These are phyloP conservation scores for Peromyscus maniculatus DNA, from an alignment of 2,113 vertebrate species.

Conservation along the genomic window DNA sequence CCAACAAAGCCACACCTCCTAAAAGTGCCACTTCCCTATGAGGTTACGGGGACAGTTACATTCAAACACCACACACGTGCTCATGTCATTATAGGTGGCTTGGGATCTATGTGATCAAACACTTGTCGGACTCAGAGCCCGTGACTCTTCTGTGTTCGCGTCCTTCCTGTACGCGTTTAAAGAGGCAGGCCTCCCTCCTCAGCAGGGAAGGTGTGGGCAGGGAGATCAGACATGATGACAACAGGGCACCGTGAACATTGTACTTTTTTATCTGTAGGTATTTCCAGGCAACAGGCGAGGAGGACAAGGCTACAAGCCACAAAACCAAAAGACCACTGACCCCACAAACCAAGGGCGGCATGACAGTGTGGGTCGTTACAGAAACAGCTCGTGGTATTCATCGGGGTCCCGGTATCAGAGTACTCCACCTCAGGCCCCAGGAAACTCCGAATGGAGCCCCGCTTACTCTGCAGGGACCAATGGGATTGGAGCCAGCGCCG, in stretches of 20 bases:
- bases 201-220: not conserved
- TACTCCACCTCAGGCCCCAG: conserved; percentile 45
- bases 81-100: conserved; percentile 2
- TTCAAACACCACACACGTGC: not conserved
- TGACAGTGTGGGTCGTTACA: conserved; percentile 82
- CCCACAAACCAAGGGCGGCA: conserved; percentile 82
- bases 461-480: conserved; percentile 70
- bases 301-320: conserved; percentile 87
- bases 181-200: conserved; percentile 26
- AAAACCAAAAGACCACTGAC: conserved; percentile 88
- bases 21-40: not conserved
- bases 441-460: conserved; percentile 70
- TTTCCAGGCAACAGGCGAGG: conserved; percentile 89
- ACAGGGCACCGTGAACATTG: conserved; percentile 16
- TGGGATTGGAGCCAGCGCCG: conserved; percentile 73
- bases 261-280: conserved; percentile 85
- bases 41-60: not conserved
- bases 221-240: not conserved
- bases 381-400: conserved; percentile 84
- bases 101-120: not conserved
- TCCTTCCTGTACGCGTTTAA: conserved; percentile 24
- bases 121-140: not conserved
- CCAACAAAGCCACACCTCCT: not conserved
- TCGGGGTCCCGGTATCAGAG: conserved; percentile 85
- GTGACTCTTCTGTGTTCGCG: not conserved